Conservation (phyloP, 1,140 invertebrate species). For the Oreohelix idahoensis region DNA sequence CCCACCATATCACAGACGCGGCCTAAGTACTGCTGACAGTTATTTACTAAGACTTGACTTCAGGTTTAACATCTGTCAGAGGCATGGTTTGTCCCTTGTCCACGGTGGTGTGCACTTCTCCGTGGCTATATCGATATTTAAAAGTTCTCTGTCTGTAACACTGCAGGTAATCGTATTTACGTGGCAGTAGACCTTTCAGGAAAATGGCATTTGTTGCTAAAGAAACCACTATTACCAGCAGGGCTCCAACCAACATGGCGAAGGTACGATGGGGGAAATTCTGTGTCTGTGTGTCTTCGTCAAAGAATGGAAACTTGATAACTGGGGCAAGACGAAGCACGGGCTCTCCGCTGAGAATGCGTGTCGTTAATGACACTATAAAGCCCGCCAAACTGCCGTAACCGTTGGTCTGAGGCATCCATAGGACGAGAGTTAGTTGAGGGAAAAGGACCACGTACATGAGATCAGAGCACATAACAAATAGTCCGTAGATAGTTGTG, state of each 20-base stretch:
- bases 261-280: conserved; percentile 62
- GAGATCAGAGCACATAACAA: conserved; percentile 55
- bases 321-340: conserved; percentile 84
- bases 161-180: conserved; percentile 40
- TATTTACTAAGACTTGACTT: not conserved
- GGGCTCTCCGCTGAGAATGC: conserved; percentile 89
- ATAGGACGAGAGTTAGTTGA: conserved; percentile 54
- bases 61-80: not conserved
- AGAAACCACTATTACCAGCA: conserved; percentile 50
- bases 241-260: conserved; percentile 49
- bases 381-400: conserved; percentile 90
- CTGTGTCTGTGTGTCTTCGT: conserved; percentile 75
- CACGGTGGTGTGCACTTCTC: not conserved
- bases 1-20: too few species aligned
- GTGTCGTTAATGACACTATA: conserved; percentile 87
- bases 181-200: conserved; percentile 22
- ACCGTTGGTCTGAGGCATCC: conserved; percentile 81
- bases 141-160: conserved; percentile 31
- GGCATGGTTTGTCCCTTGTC: not conserved
- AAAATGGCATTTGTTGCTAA: conserved; percentile 50
- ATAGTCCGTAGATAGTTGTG: conserved; percentile 56
- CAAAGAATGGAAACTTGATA: conserved; percentile 89
- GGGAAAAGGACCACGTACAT: conserved; percentile 61
- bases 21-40: too few species aligned
- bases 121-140: too few species aligned